Conservation (phyloP, 2,797 vertebrate species). For the Gobionotothen gibberifrons region DNA sequence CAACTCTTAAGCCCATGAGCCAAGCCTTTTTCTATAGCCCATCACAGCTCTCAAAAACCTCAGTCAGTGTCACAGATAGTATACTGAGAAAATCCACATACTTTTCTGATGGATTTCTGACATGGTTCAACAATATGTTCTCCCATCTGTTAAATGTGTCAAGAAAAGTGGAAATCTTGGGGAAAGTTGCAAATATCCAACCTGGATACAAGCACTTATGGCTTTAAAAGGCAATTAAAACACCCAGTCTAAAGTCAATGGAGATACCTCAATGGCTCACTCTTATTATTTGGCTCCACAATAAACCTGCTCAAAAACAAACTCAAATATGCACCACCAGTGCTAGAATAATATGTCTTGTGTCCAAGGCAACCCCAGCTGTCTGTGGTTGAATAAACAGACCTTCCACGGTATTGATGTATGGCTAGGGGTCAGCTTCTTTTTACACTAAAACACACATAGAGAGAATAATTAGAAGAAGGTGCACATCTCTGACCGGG, state of each 20-base stretch:
- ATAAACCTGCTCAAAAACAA: slow-evolving; percentile 27
- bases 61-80: neutral
- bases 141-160: slow-evolving; percentile 18
- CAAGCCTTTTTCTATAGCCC: neutral
- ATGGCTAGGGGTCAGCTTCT: slow-evolving; percentile 29
- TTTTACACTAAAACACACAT: slow-evolving; percentile 24
- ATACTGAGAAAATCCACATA: neutral
- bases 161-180: slow-evolving; percentile 1
- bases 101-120: neutral
- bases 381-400: slow-evolving; percentile 43
- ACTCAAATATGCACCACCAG: slow-evolving; percentile 39
- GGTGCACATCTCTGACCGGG: slow-evolving; percentile 27
- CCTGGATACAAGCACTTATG: slow-evolving; percentile 24
- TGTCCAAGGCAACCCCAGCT: slow-evolving; percentile 22
- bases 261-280: slow-evolving; percentile 28
- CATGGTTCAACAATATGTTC: neutral
- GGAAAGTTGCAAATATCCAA: slow-evolving; percentile 23
- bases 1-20: neutral
- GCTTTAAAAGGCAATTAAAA: slow-evolving; percentile 27
- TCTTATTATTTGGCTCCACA: slow-evolving; percentile 36
- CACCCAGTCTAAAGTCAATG: slow-evolving; percentile 24
- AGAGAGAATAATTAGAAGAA: slow-evolving; percentile 30
- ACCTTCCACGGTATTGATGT: slow-evolving; percentile 34
- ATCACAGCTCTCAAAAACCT: neutral
- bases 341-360: slow-evolving; percentile 35